Conservation (phyloP, 2,888 invertebrate genomes). For the Leucophenga montana region DNA sequence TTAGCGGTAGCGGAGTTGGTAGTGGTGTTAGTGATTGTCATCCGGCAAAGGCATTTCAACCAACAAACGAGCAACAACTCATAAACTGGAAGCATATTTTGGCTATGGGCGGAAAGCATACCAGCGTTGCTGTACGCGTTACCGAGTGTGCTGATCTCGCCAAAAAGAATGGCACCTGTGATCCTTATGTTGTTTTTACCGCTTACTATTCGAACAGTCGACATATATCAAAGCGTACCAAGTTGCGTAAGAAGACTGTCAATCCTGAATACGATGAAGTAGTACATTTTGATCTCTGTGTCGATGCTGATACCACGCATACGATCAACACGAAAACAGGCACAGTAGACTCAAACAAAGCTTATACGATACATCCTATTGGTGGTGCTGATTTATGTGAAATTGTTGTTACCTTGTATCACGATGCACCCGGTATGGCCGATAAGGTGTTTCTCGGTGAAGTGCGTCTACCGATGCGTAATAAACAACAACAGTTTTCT, state of each 20-base stretch:
- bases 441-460: slow-evolving; percentile 92
- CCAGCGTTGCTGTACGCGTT: slow-evolving; percentile 78
- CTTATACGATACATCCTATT: slow-evolving; percentile 76
- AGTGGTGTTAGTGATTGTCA: slow-evolving; percentile 18
- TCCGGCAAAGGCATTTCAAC: neutral
- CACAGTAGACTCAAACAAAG: slow-evolving; percentile 66
- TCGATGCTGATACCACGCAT: slow-evolving; percentile 74
- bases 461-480: slow-evolving; percentile 84
- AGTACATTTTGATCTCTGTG: slow-evolving; percentile 83
- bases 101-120: slow-evolving; percentile 47
- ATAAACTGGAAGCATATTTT: slow-evolving; percentile 58
- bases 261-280: slow-evolving; percentile 92
- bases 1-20: neutral
- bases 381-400: slow-evolving; percentile 84
- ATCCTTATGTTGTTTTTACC: slow-evolving; percentile 89
- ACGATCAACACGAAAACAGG: slow-evolving; percentile 60
- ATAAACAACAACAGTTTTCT: slow-evolving; percentile 78
- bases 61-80: slow-evolving; percentile 46
- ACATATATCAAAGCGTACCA: slow-evolving; percentile 85
- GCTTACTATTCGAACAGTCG: slow-evolving; percentile 87
- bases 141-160: slow-evolving; percentile 91
- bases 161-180: slow-evolving; percentile 91
- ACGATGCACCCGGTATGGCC: slow-evolving; percentile 82
- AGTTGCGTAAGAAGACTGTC: slow-evolving; percentile 91
- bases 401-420: slow-evolving; percentile 88